phyloP scores from a whole-genome alignment of 1,140 invertebrate genomes.

The Brachionus koreanus region DNA sequence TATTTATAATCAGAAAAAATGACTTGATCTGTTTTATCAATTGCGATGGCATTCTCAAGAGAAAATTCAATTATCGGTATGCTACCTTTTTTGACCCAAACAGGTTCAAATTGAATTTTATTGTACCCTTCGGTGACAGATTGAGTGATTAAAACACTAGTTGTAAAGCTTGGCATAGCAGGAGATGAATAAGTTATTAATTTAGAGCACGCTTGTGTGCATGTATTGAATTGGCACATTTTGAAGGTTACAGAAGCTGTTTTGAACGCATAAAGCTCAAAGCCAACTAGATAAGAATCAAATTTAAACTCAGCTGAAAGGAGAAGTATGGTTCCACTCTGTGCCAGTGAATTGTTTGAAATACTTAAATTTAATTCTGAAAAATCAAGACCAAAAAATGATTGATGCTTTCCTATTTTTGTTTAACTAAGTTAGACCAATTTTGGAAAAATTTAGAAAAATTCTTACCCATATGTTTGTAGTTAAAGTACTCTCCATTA shows the following conservation, averaged over 20 bases:
- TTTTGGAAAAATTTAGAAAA: neutral
- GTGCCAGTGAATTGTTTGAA: neutral
- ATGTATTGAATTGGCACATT: neutral
- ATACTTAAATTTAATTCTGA: neutral
- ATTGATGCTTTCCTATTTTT: neutral
- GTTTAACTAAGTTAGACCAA: neutral
- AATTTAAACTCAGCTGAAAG: neutral
- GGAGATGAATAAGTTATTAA: neutral
- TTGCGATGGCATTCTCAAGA: neutral
- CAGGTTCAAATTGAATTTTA: neutral
- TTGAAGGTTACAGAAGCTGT: neutral
- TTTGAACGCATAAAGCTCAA: neutral
- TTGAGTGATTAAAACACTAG: no score
- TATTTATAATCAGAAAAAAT: neutral
- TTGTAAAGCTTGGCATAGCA: neutral
- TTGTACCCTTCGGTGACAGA: neutral
- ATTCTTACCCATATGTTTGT: neutral
- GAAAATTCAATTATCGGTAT: neutral
- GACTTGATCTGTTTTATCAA: neutral
- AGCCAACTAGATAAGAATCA: neutral
- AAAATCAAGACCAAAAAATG: conserved; percentile 8
- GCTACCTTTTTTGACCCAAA: neutral
- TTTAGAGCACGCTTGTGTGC: neutral
- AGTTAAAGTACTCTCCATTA: neutral
- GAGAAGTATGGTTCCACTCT: neutral